Conservation (phyloP, 2,113 vertebrate genomes). For the Apus apus region DNA sequence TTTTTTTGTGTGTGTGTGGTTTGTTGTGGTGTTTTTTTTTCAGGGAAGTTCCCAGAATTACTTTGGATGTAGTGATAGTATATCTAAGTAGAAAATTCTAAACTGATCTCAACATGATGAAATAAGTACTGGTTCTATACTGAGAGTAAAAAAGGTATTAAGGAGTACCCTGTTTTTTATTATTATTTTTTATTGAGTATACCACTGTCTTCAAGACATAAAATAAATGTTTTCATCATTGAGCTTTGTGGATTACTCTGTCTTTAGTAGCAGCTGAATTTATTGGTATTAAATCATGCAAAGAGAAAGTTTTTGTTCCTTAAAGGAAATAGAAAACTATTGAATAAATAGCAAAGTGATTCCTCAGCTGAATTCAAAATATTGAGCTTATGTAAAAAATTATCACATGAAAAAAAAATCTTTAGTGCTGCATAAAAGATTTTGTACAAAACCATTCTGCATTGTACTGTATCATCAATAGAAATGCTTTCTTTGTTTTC, state of each 20-base stretch:
- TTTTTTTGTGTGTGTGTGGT: neutral
- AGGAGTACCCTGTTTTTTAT: neutral
- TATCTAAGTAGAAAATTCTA: neutral
- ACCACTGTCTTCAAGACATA: neutral
- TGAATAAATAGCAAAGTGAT: slow-evolving; percentile 30
- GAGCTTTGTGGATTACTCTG: neutral
- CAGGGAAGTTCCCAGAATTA: neutral
- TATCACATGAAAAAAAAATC: slow-evolving; percentile 4
- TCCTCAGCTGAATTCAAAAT: slow-evolving; percentile 54
- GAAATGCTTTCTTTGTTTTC: neutral
- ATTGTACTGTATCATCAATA: slow-evolving; percentile 11
- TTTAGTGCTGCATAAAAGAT: neutral
- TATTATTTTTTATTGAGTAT: neutral
- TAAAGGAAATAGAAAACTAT: slow-evolving; percentile 27
- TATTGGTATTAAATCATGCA: neutral
- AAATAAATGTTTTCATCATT: neutral
- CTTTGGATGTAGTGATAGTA: neutral
- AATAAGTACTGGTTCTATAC: neutral
- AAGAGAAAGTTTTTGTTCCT: slow-evolving; percentile 39
- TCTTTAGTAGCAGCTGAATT: neutral
- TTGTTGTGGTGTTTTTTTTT: neutral
- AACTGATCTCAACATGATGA: neutral
- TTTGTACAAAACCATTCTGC: neutral
- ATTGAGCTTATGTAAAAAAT: slow-evolving; percentile 50
- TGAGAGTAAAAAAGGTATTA: neutral